Percentiles rank a stretch among this genome's conserved stretches.
phyloP scores from a whole-genome alignment of 2,888 invertebrate species.

The Sminthurinus aureus region DNA sequence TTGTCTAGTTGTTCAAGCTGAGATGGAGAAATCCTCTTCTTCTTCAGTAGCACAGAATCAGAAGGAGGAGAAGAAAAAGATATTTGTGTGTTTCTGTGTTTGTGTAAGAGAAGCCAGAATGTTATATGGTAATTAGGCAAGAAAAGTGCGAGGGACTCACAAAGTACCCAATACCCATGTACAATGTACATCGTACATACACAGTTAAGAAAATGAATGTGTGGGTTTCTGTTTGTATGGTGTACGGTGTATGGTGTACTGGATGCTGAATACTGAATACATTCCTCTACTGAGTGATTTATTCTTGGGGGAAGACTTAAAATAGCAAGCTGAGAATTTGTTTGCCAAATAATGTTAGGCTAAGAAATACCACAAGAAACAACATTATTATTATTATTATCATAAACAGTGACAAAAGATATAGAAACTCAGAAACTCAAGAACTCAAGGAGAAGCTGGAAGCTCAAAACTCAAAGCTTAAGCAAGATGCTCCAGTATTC shows the following conservation, averaged over 20 bases:
- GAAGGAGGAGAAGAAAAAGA: not conserved
- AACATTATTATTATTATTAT: constrained; percentile 51
- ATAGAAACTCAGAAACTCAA: no score
- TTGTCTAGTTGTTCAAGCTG: not conserved
- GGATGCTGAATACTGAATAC: constrained; percentile 29
- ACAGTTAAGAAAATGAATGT: constrained; percentile 54
- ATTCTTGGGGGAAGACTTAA: constrained; percentile 54
- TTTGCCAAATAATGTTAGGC: constrained; percentile 55
- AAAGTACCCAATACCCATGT: not conserved
- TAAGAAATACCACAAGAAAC: constrained; percentile 51
- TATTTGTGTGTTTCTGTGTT: not conserved
- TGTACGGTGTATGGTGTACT: no score
- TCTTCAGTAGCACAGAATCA: not conserved
- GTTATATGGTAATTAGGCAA: constrained; percentile 57
- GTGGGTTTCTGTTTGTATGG: constrained; percentile 49
- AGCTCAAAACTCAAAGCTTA: not conserved
- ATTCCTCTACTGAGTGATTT: constrained; percentile 59
- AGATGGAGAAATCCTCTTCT: not conserved
- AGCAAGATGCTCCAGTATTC: not conserved
- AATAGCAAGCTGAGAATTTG: constrained; percentile 56
- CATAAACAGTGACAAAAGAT: no score
- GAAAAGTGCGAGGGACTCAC: not conserved
- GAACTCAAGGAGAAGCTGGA: no score
- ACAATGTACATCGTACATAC: not conserved
- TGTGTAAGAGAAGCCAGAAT: constrained; percentile 51